Conservation (phyloP, 2,797 vertebrate genomes). For the Phataginus tricuspis region DNA sequence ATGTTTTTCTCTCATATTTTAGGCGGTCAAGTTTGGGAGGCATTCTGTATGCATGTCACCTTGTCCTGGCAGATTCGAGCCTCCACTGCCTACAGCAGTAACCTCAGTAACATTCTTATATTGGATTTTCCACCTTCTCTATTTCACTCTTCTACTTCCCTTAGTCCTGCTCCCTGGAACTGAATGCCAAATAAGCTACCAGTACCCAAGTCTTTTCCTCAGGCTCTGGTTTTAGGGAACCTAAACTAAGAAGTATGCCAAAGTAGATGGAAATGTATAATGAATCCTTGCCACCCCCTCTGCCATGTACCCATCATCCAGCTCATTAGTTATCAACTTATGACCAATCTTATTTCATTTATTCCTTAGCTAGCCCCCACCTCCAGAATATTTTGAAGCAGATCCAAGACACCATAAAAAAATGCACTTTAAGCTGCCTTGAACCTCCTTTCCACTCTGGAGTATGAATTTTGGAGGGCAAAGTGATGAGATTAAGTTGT, state of each 20-base stretch:
- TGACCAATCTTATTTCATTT: conserved; percentile 3
- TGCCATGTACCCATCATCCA: not conserved
- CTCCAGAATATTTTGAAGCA: conserved; percentile 9
- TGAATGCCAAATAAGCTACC: not conserved
- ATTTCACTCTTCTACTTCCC: not conserved
- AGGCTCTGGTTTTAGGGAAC: conserved; percentile 2
- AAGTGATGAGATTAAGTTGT: not conserved
- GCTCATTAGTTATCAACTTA: not conserved
- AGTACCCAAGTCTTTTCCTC: not conserved
- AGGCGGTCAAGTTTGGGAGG: not conserved
- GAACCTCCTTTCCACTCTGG: not conserved
- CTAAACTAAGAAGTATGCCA: conserved; percentile 22
- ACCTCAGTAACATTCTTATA: not conserved
- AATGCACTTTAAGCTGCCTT: not conserved
- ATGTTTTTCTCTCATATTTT: not conserved
- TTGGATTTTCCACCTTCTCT: conserved; percentile 7
- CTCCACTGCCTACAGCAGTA: not conserved
- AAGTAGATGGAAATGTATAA: not conserved
- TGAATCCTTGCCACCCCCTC: not conserved
- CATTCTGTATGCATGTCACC: not conserved
- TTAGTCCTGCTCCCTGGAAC: not conserved
- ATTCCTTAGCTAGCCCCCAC: not conserved
- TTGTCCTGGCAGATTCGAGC: not conserved
- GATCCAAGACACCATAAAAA: not conserved
- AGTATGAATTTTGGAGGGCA: not conserved